Percentiles rank a stretch among this genome's conserved stretches.
Evolutionary conservation across 1,140 invertebrate species (phyloP).

Genomic region (Varroa destructor): DNA sequence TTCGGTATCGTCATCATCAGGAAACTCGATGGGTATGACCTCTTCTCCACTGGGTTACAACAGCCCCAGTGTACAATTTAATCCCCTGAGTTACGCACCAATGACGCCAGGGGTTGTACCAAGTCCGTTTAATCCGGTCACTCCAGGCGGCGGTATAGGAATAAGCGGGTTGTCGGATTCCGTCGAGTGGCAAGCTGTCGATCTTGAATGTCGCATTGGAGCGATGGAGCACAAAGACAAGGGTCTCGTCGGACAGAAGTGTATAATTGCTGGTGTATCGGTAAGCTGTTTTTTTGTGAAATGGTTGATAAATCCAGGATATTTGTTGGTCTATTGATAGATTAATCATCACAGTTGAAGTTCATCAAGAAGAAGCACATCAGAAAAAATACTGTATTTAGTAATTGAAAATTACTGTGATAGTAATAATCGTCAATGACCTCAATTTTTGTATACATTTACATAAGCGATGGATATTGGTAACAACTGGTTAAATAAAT

Average conservation of each 20-base stretch:
- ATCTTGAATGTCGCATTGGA: constrained; percentile 70
- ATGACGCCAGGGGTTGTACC: constrained; percentile 61
- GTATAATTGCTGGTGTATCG: constrained; percentile 69
- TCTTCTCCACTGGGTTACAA: constrained; percentile 50
- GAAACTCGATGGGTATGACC: constrained; percentile 39
- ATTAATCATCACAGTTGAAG: background rate
- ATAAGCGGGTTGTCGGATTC: constrained; percentile 34
- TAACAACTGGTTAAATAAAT: too few species aligned
- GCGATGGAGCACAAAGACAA: constrained; percentile 60
- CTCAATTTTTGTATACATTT: too few species aligned
- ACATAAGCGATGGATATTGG: too few species aligned
- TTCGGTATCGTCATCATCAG: constrained; percentile 51
- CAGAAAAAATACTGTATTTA: too few species aligned
- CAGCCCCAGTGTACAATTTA: constrained; percentile 34
- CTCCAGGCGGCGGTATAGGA: constrained; percentile 56
- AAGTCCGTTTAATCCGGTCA: constrained; percentile 57
- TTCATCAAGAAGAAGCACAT: too few species aligned
- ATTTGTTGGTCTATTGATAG: background rate
- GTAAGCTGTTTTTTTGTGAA: constrained; percentile 42
- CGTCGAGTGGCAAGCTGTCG: constrained; percentile 75
- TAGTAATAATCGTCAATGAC: background rate
- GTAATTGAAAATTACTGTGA: too few species aligned
- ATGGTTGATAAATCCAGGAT: too few species aligned
- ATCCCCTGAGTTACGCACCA: constrained; percentile 56
- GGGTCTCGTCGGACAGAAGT: constrained; percentile 68